Percentiles rank a stretch among this genome's conserved stretches.
Evolutionary conservation across 2,888 invertebrate species (phyloP).

Genomic region (Epinotia brunnichana): DNA sequence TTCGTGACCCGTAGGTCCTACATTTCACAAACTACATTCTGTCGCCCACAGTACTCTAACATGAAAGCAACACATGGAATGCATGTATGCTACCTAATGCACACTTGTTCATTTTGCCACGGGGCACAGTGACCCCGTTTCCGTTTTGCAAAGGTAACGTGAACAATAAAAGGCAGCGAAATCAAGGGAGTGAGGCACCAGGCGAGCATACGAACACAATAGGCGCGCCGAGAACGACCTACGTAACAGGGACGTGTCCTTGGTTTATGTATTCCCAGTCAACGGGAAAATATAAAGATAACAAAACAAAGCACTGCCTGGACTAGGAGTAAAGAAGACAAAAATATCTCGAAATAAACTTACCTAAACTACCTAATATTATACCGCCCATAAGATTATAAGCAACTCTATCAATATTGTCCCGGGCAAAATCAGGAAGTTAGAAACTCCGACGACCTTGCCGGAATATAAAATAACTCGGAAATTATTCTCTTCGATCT

Average conservation of each 20-base stretch:
- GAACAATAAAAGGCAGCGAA: constrained; percentile 63
- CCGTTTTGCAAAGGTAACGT: constrained; percentile 56
- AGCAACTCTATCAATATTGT: neutral
- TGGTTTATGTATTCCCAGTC: constrained; percentile 47
- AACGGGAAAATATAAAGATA: constrained; percentile 32
- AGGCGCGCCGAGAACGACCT: constrained; percentile 49
- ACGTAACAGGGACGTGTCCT: constrained; percentile 49
- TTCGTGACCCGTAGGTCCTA: no score
- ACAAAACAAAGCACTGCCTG: neutral
- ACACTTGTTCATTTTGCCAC: constrained; percentile 58
- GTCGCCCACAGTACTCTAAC: no score
- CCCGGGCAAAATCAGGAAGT: constrained; percentile 39
- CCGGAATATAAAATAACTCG: constrained; percentile 37
- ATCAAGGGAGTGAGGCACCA: constrained; percentile 65
- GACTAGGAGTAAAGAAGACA: neutral
- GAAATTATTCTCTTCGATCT: constrained; percentile 41
- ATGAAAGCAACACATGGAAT: constrained; percentile 24
- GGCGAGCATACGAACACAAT: constrained; percentile 63
- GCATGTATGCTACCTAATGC: constrained; percentile 27
- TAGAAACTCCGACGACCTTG: constrained; percentile 29
- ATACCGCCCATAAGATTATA: neutral
- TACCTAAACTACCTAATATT: no score
- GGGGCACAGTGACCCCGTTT: constrained; percentile 67
- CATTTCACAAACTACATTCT: no score
- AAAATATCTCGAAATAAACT: no score